phyloP scores from a whole-genome alignment of 2,888 invertebrate species.

The Falcaria lacertinaria region DNA sequence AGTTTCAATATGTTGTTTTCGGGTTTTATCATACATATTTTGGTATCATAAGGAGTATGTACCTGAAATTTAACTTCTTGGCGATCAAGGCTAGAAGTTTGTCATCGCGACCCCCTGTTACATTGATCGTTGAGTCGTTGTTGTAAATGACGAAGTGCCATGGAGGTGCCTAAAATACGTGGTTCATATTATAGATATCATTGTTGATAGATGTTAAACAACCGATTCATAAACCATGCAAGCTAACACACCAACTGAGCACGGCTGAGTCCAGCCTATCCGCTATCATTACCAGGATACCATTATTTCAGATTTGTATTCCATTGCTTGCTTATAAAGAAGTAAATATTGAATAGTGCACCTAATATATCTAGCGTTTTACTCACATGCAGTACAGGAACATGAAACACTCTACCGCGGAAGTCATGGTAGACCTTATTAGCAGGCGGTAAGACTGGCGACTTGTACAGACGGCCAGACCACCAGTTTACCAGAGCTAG shows the following conservation, averaged over 20 bases:
- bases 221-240: too few relatives aligned
- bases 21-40: too few relatives aligned
- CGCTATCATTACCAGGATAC: too few relatives aligned
- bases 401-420: slow-evolving; percentile 80
- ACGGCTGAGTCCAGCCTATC: too few relatives aligned
- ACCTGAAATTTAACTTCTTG: slow-evolving; percentile 84
- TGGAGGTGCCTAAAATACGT: slow-evolving; percentile 83
- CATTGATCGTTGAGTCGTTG: slow-evolving; percentile 76
- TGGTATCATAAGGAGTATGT: too few relatives aligned
- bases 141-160: slow-evolving; percentile 87
- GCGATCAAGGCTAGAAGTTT: slow-evolving; percentile 82
- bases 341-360: too few relatives aligned
- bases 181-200: background rate
- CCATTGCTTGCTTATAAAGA: too few relatives aligned
- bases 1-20: too few relatives aligned
- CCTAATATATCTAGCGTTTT: background rate
- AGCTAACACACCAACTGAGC: too few relatives aligned
- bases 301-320: too few relatives aligned
- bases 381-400: slow-evolving; percentile 87
- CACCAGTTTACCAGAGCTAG: slow-evolving; percentile 87
- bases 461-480: slow-evolving; percentile 82
- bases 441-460: slow-evolving; percentile 82
- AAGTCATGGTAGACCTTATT: slow-evolving; percentile 83
- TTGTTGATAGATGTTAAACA: too few relatives aligned
- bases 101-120: slow-evolving; percentile 86